Percentiles rank a stretch among this genome's conserved stretches.
phyloP scores from a whole-genome alignment of 2,797 vertebrate species.

The Xenentodon cancila region DNA sequence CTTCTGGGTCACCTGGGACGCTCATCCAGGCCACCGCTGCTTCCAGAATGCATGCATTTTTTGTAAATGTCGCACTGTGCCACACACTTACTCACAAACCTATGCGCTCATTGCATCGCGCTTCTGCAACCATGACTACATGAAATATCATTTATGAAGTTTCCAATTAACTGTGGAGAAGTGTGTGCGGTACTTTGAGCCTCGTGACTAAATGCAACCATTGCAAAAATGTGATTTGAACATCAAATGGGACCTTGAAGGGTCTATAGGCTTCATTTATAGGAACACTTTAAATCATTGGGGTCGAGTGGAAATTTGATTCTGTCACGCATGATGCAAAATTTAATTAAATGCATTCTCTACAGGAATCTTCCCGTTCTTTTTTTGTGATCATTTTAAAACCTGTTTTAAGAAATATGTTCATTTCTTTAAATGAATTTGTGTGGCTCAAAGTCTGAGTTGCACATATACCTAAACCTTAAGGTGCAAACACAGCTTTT shows the following conservation, averaged over 20 bases:
- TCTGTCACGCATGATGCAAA: constrained; percentile 20
- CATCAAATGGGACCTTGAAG: constrained; percentile 74
- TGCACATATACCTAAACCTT: too few species aligned
- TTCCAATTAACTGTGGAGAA: constrained; percentile 70
- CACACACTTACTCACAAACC: constrained; percentile 20
- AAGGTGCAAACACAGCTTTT: too few species aligned
- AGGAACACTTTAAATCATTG: constrained; percentile 54
- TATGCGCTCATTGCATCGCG: constrained; percentile 23
- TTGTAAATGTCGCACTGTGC: constrained; percentile 18
- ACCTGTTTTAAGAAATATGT: not conserved
- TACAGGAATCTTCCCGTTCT: not conserved
- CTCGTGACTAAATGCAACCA: constrained; percentile 53
- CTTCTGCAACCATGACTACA: constrained; percentile 42
- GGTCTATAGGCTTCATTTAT: constrained; percentile 44
- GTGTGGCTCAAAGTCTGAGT: too few species aligned
- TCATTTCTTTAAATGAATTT: not conserved
- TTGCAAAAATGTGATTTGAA: constrained; percentile 73
- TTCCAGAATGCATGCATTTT: constrained; percentile 50
- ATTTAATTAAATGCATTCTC: constrained; percentile 15
- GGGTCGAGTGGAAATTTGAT: constrained; percentile 42
- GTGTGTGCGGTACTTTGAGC: constrained; percentile 65
- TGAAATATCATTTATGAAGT: constrained; percentile 70
- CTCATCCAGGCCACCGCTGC: constrained; percentile 67
- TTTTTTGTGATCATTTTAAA: not conserved
- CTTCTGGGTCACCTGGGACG: constrained; percentile 69